These are phyloP conservation scores for Leptinotarsa defecta DNA, from an alignment of 1,140 invertebrate genomes.

Conservation along the genomic window DNA sequence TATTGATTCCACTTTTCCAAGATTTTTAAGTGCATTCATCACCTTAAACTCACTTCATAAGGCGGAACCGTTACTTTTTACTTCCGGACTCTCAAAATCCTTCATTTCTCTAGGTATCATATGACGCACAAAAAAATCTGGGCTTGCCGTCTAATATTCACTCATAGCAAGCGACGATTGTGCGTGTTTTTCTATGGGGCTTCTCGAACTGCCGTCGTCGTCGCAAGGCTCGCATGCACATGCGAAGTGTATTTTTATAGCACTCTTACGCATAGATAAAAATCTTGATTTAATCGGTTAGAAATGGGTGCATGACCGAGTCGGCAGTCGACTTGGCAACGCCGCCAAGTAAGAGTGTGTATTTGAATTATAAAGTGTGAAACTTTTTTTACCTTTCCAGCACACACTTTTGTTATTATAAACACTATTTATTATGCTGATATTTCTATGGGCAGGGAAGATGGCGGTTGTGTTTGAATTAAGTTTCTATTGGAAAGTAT, in stretches of 20 bases:
- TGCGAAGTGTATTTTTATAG: constrained; percentile 16
- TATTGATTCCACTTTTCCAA: too few species aligned
- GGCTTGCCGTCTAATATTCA: not conserved
- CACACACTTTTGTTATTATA: not conserved
- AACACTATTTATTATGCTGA: not conserved
- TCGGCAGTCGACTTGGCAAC: constrained; percentile 11
- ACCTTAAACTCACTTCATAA: too few species aligned
- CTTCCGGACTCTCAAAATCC: too few species aligned
- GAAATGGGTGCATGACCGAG: constrained; percentile 20
- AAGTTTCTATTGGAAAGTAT: too few species aligned
- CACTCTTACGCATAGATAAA: constrained; percentile 21
- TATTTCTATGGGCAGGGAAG: too few species aligned
- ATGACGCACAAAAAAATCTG: too few species aligned
- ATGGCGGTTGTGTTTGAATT: too few species aligned
- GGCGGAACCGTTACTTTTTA: too few species aligned
- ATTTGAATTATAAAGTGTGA: constrained; percentile 4
- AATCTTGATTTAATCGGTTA: constrained; percentile 19
- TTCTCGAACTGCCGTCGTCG: not conserved
- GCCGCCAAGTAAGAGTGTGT: constrained; percentile 4
- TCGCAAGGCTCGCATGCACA: not conserved
- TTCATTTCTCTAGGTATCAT: too few species aligned
- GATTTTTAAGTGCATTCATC: too few species aligned
- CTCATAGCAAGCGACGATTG: not conserved
- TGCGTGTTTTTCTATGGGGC: not conserved
- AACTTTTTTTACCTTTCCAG: not conserved